Conservation (phyloP, 2,888 invertebrate species). For the Drosophila emarginata region DNA sequence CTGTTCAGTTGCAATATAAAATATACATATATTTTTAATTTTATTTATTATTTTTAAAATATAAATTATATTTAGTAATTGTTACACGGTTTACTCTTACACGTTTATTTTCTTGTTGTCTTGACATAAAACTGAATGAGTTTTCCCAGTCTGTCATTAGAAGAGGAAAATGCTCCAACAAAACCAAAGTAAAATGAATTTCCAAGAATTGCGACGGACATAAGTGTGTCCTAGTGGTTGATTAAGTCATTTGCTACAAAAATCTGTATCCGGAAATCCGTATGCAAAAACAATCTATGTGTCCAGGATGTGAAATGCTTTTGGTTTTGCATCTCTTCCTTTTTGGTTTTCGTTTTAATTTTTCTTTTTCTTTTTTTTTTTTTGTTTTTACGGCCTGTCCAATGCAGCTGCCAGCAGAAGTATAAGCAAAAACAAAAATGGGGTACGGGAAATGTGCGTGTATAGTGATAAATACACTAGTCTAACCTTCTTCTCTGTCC, state of each 20-base stretch:
- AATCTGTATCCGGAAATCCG: conserved; percentile 44
- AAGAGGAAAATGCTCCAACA: too few relatives aligned
- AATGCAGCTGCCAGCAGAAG: conserved; percentile 28
- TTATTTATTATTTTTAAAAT: too few relatives aligned
- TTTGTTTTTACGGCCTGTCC: conserved; percentile 7
- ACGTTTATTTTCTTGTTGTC: too few relatives aligned
- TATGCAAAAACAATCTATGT: conserved; percentile 31
- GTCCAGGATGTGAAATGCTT: conserved; percentile 6
- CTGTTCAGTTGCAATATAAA: too few relatives aligned
- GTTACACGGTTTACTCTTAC: too few relatives aligned
- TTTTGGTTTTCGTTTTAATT: conserved; percentile 7
- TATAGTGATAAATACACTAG: conserved; percentile 18
- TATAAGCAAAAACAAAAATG: not conserved
- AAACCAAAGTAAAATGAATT: too few relatives aligned
- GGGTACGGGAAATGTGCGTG: conserved; percentile 33
- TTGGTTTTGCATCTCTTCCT: not conserved
- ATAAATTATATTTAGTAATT: too few relatives aligned
- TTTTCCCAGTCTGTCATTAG: too few relatives aligned
- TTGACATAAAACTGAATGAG: too few relatives aligned
- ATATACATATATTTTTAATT: not conserved
- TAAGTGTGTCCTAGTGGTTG: conserved; percentile 20
- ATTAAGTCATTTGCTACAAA: conserved; percentile 35
- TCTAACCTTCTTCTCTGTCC: not conserved
- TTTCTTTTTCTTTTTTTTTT: conserved; percentile 1
- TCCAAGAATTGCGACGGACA: too few relatives aligned